These are phyloP conservation scores for Papilio glaucus DNA, from an alignment of 1,140 invertebrate genomes.

Conservation along the genomic window DNA sequence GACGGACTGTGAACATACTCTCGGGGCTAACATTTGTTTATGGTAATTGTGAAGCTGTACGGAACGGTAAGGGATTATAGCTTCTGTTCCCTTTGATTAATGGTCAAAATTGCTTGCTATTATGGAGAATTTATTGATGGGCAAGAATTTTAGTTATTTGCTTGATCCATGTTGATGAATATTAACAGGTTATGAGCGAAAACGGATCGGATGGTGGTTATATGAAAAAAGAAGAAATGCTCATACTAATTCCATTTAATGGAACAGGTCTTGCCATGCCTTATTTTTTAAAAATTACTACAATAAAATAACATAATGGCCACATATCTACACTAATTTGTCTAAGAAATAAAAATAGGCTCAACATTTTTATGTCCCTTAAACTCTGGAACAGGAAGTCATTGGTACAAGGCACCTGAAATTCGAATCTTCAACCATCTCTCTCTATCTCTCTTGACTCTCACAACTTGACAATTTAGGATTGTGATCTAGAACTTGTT, in stretches of 20 bases:
- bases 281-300: not conserved
- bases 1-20: constrained; percentile 30
- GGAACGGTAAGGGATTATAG: not conserved
- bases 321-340: no score
- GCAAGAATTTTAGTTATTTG: constrained; percentile 28
- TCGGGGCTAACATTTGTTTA: constrained; percentile 29
- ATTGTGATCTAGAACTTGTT: no score
- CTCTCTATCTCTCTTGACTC: no score
- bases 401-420: no score
- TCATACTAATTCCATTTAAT: not conserved
- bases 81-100: not conserved
- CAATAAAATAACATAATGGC: not conserved
- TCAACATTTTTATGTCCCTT: no score
- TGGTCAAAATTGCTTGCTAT: not conserved
- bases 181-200: constrained; percentile 22
- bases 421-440: no score
- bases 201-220: not conserved
- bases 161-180: constrained; percentile 14
- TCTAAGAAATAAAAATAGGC: no score
- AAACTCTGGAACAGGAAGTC: no score
- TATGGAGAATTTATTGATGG: not conserved
- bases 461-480: no score
- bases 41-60: constrained; percentile 15
- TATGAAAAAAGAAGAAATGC: not conserved
- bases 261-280: not conserved